Base-by-base conservation (phyloP, 2,113 vertebrate genomes). In the Cavia aperea region DNA sequence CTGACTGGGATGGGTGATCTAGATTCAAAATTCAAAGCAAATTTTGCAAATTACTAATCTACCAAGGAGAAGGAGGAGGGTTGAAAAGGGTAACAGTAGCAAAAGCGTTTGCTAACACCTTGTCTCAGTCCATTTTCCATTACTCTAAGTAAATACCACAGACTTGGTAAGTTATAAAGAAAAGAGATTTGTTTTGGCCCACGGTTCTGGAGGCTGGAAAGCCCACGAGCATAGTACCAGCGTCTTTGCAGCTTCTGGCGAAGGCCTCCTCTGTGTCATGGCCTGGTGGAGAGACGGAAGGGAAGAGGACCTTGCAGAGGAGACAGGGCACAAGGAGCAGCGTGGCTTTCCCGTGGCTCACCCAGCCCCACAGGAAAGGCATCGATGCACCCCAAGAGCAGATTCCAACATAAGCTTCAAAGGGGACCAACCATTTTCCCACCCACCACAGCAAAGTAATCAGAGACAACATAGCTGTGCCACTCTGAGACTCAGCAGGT, bases 21-120 rank as follows among this genome's bases (percentile, higher is more conserved):
- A 36, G 43, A 65, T 94, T 89, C 15, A 60, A 83, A 49, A 89
- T 75, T 63, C 51, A 90, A 83, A 94, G 60, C 39, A 43, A 81
- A 91, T 46, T 72, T 63, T 89, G 19, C 66, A 43, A 36, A 36
- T 31, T 88, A 29, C 43, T 43, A 9, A 62, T 23, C 54, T 39
- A 26, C 39, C 65, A 63, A 73, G 56, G 60, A 11, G 31, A n/a
- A 73, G 62, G 65, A 70, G n/a, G 49, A 39, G 26, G 13, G 1
- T n/a, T 60, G 56, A 63, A 36, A 88, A 87, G n/a, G n/a, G 39
- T 31, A 54, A 66, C 6, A 88, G 60, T 31, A 62, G 62, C 46
- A 36, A 83, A 58, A 54, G 13, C 14, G 4, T 66, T 81, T 33
- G 14, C 90, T 31, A 6, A 68, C 86, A 81, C 29, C n/a, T 66